Conservation (phyloP, 1,140 invertebrate species). For the Bombus superbus region DNA sequence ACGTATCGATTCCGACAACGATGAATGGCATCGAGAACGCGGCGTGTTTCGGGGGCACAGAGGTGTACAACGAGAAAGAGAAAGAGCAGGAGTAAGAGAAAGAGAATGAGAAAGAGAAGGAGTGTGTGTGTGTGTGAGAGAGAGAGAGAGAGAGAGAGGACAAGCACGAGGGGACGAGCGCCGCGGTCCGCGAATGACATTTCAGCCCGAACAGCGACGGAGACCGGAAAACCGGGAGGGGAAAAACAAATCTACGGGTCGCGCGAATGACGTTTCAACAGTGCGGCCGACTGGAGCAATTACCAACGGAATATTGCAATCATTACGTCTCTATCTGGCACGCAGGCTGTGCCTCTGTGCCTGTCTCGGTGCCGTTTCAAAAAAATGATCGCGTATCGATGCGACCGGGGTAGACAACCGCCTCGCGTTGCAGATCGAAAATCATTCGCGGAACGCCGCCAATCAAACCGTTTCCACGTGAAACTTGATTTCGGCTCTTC, state of each 20-base stretch:
- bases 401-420: slow-evolving; percentile 36
- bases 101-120: neutral
- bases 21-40: slow-evolving; percentile 64
- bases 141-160: neutral
- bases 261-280: slow-evolving; percentile 67
- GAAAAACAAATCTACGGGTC: slow-evolving; percentile 67
- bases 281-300: slow-evolving; percentile 67
- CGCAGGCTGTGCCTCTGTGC: slow-evolving; percentile 18
- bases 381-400: slow-evolving; percentile 55
- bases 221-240: slow-evolving; percentile 30
- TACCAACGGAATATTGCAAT: slow-evolving; percentile 68
- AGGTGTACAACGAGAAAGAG: no score
- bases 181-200: slow-evolving; percentile 58
- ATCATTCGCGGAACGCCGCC: slow-evolving; percentile 68
- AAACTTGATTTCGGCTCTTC: slow-evolving; percentile 55
- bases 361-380: slow-evolving; percentile 44
- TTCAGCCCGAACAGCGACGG: slow-evolving; percentile 47
- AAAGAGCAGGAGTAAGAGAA: no score
- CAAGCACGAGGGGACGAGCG: slow-evolving; percentile 14
- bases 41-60: slow-evolving; percentile 8
- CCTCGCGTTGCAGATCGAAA: slow-evolving; percentile 61
- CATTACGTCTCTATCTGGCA: slow-evolving; percentile 65
- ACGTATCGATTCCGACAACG: slow-evolving; percentile 60
- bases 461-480: slow-evolving; percentile 66
- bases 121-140: neutral